Conservation (phyloP, 2,888 invertebrate species). For the Cheilosia vernalis region DNA sequence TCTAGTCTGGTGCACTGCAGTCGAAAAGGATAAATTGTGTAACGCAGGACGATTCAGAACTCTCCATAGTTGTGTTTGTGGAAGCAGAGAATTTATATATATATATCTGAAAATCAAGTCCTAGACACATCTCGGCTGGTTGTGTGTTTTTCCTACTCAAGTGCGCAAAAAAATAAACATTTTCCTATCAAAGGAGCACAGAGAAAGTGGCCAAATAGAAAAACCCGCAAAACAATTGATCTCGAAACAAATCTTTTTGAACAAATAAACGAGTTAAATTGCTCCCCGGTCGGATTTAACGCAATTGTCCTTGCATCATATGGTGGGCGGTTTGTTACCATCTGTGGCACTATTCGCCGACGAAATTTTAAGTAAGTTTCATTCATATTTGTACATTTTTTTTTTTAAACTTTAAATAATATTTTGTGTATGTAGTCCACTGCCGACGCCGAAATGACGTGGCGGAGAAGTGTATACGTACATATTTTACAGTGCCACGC, state of each 20-base stretch:
- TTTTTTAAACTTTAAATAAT: slow-evolving; percentile 29
- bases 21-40: slow-evolving; percentile 61
- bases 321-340: slow-evolving; percentile 81
- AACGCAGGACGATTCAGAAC: slow-evolving; percentile 32
- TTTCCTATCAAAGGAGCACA: slow-evolving; percentile 26
- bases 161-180: slow-evolving; percentile 5
- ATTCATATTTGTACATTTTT: background rate
- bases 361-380: slow-evolving; percentile 78
- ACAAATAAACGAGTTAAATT: background rate
- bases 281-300: slow-evolving; percentile 65
- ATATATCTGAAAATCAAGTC: slow-evolving; percentile 9
- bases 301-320: slow-evolving; percentile 78
- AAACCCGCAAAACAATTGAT: background rate
- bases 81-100: background rate
- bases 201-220: slow-evolving; percentile 23
- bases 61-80: background rate
- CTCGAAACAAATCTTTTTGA: slow-evolving; percentile 36
- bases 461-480: slow-evolving; percentile 19
- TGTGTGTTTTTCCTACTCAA: slow-evolving; percentile 2
- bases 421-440: background rate
- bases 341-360: slow-evolving; percentile 81
- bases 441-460: slow-evolving; percentile 49
- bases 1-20: slow-evolving; percentile 71
- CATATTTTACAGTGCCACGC: slow-evolving; percentile 25
- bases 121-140: slow-evolving; percentile 12